A percentile compares a stretch with the other conserved stretches of the same genome.
These are phyloP conservation scores for Bugula neritina DNA, from an alignment of 2,888 invertebrate genomes.

Conservation along the genomic window DNA sequence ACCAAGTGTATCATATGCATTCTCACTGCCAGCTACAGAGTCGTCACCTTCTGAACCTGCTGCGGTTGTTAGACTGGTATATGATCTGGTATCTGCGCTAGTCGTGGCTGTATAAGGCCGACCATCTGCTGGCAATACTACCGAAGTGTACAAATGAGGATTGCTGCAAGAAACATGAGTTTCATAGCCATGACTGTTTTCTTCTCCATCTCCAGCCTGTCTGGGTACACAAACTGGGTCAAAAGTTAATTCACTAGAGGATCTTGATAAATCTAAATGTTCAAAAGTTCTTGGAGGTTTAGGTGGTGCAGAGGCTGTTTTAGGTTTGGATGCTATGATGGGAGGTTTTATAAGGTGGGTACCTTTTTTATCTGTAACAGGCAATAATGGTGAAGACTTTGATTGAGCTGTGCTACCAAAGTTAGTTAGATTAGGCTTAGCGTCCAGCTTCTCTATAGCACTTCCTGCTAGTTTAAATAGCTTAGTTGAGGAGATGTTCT, in stretches of 20 bases:
- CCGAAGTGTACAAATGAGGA: constrained; percentile 9
- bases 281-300: constrained; percentile 24
- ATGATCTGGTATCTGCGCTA: background rate
- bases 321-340: background rate
- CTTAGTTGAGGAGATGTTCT: background rate
- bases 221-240: background rate
- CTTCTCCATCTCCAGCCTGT: constrained; percentile 23
- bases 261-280: background rate
- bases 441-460: too few relatives aligned
- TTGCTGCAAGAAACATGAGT: background rate
- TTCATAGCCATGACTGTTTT: constrained; percentile 11
- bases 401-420: background rate
- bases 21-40: constrained; percentile 21
- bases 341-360: background rate
- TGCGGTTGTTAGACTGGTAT: constrained; percentile 9
- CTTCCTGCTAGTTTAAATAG: too few relatives aligned
- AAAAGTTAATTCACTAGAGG: background rate
- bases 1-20: constrained; percentile 19
- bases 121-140: background rate
- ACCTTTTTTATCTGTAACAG: background rate
- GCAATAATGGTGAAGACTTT: background rate
- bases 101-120: background rate
- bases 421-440: background rate
- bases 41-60: constrained; percentile 4
- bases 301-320: background rate